Base-by-base conservation (phyloP, 2,797 vertebrate genomes). In the Diglossa cyanea region DNA sequence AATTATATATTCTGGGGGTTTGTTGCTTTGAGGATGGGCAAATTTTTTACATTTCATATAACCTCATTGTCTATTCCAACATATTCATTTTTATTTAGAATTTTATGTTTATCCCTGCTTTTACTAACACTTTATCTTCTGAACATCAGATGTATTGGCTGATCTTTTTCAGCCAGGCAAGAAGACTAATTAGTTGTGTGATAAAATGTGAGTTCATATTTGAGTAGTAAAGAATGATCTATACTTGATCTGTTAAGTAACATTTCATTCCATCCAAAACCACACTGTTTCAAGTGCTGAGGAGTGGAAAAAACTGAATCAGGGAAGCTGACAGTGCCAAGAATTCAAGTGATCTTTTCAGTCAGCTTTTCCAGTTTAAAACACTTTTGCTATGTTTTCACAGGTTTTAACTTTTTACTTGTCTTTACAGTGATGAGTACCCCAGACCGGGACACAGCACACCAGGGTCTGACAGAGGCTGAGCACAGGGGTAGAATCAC, bases 221-320 rank as follows among this genome's bases (percentile, higher is more conserved):
- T 75, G 53, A 53, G 24, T 76, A 45, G 62, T 54, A 58, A 63
- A 70, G 37, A 57, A 88, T 44, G 57, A 77, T 50, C 33, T 85
- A 16, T 62, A 60, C 26, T 80, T 65, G 60, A 60, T 60, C 33
- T 85, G 35, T 53, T 88, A 68, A 62, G 35, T 53, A 78, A 62
- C 28, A 39, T 26, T 58, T 73, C 47, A 60, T 76, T 83, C 58
- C 50, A 71, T 68, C 48, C 13, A 75, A 73, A 93, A 51, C 9
- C 11, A 1, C 23, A 65, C 30, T 44, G 5, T 63, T 94, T 80
- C 58, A 78, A 88, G n/a, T 61, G 53, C 37, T 92, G 47, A 80
- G 48, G 30, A 81, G 37, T 79, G 42, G 42, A 86, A 80, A 60
- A 93, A 94, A 61, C n/a, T 74, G 47, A 90, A 63, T 60, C 31